A percentile compares a stretch with the other conserved stretches of the same genome.
Evolutionary conservation across 2,113 vertebrate species (phyloP).

Genomic region (Lagenorhynchus albirostris): DNA sequence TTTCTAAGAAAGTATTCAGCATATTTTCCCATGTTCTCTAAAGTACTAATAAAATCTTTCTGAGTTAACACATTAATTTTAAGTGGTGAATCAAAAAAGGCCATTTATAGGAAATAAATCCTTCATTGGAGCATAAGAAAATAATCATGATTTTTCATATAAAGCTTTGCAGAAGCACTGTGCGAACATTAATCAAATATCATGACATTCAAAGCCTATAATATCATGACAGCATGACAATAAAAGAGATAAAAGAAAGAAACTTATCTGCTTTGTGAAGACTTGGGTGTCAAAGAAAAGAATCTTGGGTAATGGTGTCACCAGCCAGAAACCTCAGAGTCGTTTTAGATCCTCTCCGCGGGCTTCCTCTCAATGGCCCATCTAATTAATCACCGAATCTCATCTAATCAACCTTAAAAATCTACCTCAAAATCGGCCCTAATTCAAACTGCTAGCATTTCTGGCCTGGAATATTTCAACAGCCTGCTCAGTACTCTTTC

Average conservation of each 20-base stretch:
- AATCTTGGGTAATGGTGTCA: neutral
- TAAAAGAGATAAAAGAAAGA: constrained; percentile 8
- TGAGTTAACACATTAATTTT: constrained; percentile 46
- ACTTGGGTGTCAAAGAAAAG: neutral
- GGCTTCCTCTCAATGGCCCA: neutral
- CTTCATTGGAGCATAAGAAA: neutral
- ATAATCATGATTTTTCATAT: constrained; percentile 5
- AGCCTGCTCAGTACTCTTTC: neutral
- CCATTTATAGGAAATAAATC: constrained; percentile 44
- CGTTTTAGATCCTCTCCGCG: neutral
- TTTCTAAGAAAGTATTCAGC: constrained; percentile 18
- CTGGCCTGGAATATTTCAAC: neutral
- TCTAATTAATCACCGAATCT: neutral
- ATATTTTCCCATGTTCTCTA: neutral
- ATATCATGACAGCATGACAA: constrained; percentile 3
- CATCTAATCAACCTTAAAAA: neutral
- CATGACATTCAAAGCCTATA: neutral
- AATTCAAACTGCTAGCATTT: neutral
- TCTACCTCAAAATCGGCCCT: neutral
- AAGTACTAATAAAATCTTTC: constrained; percentile 40
- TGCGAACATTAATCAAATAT: constrained; percentile 15
- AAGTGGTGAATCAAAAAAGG: constrained; percentile 20
- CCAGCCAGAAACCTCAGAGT: neutral
- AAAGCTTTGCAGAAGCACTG: neutral
- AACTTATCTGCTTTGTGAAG: neutral